These are phyloP conservation scores for Gyps fulvus DNA, from an alignment of 2,113 vertebrate species.

Conservation along the genomic window DNA sequence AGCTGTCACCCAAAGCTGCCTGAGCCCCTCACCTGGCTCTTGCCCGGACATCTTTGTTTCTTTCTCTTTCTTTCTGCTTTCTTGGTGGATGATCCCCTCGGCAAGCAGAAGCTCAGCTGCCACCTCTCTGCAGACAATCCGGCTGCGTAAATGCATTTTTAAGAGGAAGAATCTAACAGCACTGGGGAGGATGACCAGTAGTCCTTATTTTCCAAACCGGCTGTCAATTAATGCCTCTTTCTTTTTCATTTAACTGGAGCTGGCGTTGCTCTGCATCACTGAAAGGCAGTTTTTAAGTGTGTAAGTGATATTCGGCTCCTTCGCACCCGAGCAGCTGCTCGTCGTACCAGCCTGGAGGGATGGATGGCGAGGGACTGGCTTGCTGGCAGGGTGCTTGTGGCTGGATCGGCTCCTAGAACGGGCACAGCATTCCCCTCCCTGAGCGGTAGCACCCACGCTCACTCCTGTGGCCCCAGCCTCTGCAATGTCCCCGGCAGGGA, in stretches of 20 bases:
- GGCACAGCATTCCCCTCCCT: rapidly evolving
- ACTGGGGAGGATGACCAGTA: neutral
- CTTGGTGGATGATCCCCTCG: neutral
- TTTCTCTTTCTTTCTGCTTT: neutral
- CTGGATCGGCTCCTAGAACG: neutral
- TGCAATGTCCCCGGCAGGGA: too few relatives aligned
- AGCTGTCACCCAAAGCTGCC: neutral
- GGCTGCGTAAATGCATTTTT: neutral
- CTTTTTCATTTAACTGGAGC: neutral
- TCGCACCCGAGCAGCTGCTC: rapidly evolving
- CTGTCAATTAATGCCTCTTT: neutral
- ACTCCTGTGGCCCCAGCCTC: rapidly evolving
- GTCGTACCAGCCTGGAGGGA: neutral
- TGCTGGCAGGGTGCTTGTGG: neutral
- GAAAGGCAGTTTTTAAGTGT: neutral
- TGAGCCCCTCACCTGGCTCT: neutral
- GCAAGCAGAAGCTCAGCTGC: neutral
- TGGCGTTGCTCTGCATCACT: neutral
- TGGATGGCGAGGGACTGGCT: too few relatives aligned
- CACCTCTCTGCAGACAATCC: neutral
- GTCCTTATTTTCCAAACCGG: neutral
- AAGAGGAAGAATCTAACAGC: neutral
- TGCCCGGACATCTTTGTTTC: neutral
- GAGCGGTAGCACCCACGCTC: rapidly evolving
- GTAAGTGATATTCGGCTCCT: neutral